Evolutionary conservation across 2,113 vertebrate species (phyloP).

Genomic region (Parotia lawesii): DNA sequence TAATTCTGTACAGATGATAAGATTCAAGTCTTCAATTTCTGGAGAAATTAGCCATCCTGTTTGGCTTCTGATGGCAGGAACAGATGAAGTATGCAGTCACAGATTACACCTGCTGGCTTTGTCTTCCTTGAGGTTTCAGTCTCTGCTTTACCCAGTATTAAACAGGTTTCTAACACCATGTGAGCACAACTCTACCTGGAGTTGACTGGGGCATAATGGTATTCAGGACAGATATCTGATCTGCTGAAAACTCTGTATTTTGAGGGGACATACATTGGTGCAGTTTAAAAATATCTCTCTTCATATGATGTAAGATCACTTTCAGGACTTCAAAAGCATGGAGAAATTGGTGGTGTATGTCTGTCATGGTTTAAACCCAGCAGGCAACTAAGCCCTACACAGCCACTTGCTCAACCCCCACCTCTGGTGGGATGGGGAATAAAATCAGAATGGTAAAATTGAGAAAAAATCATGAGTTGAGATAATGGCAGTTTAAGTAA

Average conservation of each 20-base stretch:
- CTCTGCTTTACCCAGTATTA: not conserved
- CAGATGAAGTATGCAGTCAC: not conserved
- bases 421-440: rapidly evolving
- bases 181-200: not conserved
- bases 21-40: not conserved
- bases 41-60: not conserved
- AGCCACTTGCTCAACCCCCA: not conserved
- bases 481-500: not conserved
- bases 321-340: not conserved
- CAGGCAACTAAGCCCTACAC: not conserved
- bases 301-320: not conserved
- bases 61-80: not conserved
- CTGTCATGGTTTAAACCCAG: not conserved
- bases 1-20: slow-evolving; percentile 12
- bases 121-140: not conserved
- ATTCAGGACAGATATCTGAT: not conserved
- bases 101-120: not conserved
- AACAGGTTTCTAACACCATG: not conserved
- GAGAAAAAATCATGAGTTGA: not conserved
- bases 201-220: not conserved
- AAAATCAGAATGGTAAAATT: not conserved
- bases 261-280: not conserved
- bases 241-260: not conserved
- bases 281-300: not conserved
- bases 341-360: not conserved